Percentiles rank a stretch among this genome's conserved stretches.
Evolutionary conservation across 30 jellyfish, hydroid and myxozoan species (phyloP).

Genomic region (Cassiopea andromeda): DNA sequence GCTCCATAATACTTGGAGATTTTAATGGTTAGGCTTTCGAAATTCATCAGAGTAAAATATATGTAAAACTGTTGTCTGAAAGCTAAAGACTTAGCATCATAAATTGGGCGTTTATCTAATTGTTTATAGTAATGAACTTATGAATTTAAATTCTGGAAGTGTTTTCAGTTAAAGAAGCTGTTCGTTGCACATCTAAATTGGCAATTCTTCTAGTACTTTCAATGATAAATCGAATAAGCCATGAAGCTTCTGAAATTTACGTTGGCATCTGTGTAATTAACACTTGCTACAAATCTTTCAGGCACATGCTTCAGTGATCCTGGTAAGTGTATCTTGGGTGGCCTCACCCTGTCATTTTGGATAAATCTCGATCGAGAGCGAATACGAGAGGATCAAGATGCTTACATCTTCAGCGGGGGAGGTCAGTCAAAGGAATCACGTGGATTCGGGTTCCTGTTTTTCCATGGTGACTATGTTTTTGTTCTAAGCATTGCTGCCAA

Average conservation of each 20-base stretch:
- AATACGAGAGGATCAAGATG: conserved; percentile 82
- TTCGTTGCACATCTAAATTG: too few relatives aligned
- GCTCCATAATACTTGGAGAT: conserved; percentile 91
- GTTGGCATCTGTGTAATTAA: too few relatives aligned
- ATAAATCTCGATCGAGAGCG: conserved; percentile 59
- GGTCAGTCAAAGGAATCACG: conserved; percentile 98
- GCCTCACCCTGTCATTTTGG: conserved; percentile 95
- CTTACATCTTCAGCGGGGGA: conserved; percentile 98
- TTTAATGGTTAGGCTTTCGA: conserved; percentile 72
- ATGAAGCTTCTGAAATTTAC: too few relatives aligned
- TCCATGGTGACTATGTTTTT: conserved; percentile 94
- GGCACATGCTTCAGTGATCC: conserved; percentile 99
- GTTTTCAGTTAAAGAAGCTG: too few relatives aligned
- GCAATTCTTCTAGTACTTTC: too few relatives aligned
- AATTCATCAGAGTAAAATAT: not conserved
- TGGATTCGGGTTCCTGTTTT: conserved; percentile 94
- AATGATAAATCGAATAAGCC: too few relatives aligned
- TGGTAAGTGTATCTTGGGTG: conserved; percentile 92
- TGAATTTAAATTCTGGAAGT: too few relatives aligned
- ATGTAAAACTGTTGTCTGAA: not conserved
- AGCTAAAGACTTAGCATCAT: too few relatives aligned
- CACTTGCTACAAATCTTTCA: not conserved
- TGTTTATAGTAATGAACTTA: too few relatives aligned
- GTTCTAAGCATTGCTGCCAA: conserved; percentile 80
- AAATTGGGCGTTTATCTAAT: too few relatives aligned